Evolutionary conservation across 92 coral and sea anemone species (phyloP).

Genomic region (Parazoanthus atlanticus): DNA sequence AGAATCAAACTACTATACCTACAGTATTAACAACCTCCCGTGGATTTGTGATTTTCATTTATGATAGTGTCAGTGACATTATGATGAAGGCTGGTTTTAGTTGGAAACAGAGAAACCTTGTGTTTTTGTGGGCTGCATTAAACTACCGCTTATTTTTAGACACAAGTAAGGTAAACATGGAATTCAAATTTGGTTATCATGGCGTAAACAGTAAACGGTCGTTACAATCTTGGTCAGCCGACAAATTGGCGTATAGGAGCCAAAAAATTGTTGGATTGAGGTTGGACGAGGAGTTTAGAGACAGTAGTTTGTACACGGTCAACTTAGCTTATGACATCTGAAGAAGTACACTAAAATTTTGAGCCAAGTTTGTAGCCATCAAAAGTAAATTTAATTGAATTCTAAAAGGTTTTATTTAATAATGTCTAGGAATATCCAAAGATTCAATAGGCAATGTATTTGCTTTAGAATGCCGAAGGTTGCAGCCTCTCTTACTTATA

Average conservation of each 20-base stretch:
- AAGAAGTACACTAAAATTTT: too few species aligned
- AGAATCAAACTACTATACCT: conserved; percentile 5
- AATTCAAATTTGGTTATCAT: conserved; percentile 25
- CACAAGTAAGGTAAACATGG: conserved; percentile 10
- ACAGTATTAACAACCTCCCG: conserved; percentile 8
- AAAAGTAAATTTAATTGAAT: too few species aligned
- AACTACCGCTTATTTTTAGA: conserved; percentile 23
- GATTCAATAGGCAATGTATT: too few species aligned
- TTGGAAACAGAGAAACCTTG: conserved; percentile 12
- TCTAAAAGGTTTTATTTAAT: too few species aligned
- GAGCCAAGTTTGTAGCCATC: too few species aligned
- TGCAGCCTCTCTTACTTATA: too few species aligned
- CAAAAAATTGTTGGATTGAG: conserved; percentile 20
- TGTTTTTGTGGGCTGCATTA: conserved; percentile 20
- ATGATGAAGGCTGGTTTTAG: conserved; percentile 30
- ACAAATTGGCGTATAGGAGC: conserved; percentile 23
- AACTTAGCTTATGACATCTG: too few species aligned
- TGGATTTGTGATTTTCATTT: conserved; percentile 17
- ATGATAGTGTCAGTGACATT: conserved; percentile 21
- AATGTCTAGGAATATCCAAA: too few species aligned
- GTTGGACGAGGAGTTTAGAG: conserved; percentile 23
- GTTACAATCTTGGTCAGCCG: neutral
- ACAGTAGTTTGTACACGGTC: neutral
- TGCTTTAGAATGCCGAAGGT: too few species aligned
- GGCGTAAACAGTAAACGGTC: conserved; percentile 3